phyloP scores from a whole-genome alignment of 2,113 vertebrate species.

The Podarcis muralis region DNA sequence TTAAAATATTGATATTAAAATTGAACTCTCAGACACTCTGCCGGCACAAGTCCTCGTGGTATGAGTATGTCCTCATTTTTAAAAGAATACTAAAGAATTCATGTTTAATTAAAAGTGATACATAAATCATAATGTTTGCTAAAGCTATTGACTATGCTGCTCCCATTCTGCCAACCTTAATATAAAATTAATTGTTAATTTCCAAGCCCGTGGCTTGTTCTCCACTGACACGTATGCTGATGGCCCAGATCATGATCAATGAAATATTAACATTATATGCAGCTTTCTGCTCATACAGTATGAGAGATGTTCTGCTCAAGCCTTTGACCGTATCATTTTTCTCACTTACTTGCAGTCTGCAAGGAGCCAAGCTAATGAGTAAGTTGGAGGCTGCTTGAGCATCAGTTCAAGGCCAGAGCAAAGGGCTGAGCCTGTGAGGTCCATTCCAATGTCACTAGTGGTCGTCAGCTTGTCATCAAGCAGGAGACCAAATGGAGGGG shows the following conservation, averaged over 20 bases:
- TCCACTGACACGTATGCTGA: conserved; percentile 41
- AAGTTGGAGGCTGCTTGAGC: neutral
- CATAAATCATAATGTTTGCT: conserved; percentile 74
- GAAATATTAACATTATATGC: conserved; percentile 51
- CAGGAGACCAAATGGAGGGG: neutral
- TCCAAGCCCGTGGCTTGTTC: conserved; percentile 54
- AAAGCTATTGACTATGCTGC: conserved; percentile 62
- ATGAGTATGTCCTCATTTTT: conserved; percentile 58
- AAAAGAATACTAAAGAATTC: conserved; percentile 62
- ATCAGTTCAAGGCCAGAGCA: neutral
- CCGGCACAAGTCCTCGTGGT: neutral
- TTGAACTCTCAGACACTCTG: conserved; percentile 30
- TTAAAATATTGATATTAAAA: conserved; percentile 71
- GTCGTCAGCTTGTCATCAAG: neutral
- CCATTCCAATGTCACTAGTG: neutral
- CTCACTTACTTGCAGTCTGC: neutral
- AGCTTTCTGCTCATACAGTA: conserved; percentile 35
- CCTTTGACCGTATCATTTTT: conserved; percentile 8
- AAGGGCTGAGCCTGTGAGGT: neutral
- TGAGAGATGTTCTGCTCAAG: conserved; percentile 46
- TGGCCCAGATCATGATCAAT: conserved; percentile 43
- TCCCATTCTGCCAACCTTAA: conserved; percentile 69
- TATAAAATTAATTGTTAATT: conserved; percentile 77
- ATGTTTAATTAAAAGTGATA: conserved; percentile 75
- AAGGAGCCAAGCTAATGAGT: neutral